Evolutionary conservation across 2,113 vertebrate genomes (phyloP), one percentile per base, ranked within the genome.

Genomic region (Poeciliopsis turrubarensis): DNA sequence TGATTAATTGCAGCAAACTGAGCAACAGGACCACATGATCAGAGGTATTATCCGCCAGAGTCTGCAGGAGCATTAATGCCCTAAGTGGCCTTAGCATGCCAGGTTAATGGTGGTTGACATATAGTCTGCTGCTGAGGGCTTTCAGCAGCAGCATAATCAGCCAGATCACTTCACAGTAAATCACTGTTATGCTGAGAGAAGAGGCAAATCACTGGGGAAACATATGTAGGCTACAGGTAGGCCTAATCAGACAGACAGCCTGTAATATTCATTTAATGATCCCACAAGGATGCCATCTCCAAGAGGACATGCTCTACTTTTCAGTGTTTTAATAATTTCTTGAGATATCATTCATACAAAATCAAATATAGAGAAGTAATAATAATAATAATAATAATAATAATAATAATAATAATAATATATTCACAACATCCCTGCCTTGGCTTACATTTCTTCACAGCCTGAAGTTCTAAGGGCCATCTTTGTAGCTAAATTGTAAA

Each of bases 101-200:
- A 78, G 29, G 63, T 47, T 82, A 84, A 86, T 81, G 70, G 37
- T 67, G 77, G 71, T 70, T 86, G 87, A 88, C 82, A 81, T 72
- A 79, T 67, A 57, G 60, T 63, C 70, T 51, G n/a, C 68, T 68
- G 25, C 44, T 37, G 71, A 81, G 68, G 57, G 75, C 60, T 54
- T 39, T 75, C 62, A 65, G 67, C 68, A 68, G 44, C 67, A 75
- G 62, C 19, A 60, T n/a, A 54, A 77, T 72, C 62, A 73, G 34
- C 26, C 65, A 54, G 2, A 78, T 68, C 32, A 65, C 65, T 54
- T 44, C 72, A 68, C 70, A 71, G 69, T 47, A 79, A 74, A 73
- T 82, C 72, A 64, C 31, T 30, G 54, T 61, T 14, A 14, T 3
- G 30, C 54, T 67, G 39, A 13, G 30, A 37, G 65, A 47, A 30